These are phyloP conservation scores for Limanda limanda DNA, from an alignment of 2,113 vertebrate species.

Conservation along the genomic window DNA sequence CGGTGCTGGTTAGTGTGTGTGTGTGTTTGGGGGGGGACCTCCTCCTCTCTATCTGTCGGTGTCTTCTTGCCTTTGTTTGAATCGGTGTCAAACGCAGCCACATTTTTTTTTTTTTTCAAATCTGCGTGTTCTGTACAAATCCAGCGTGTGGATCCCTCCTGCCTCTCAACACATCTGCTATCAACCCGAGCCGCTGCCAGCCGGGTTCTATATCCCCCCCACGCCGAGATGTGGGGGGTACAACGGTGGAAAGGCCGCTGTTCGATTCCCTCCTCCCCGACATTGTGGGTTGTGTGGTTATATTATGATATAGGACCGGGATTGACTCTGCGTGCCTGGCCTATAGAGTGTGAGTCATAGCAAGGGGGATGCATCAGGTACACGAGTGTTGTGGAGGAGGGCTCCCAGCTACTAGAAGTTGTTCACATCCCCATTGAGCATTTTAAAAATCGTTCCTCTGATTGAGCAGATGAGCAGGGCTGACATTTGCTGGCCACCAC, in stretches of 20 bases:
- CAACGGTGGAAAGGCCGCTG: slow-evolving; percentile 24
- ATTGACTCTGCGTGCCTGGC: slow-evolving; percentile 62
- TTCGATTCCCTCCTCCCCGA: background rate
- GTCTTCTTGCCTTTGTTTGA: slow-evolving; percentile 76
- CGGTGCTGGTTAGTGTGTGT: slow-evolving; percentile 8
- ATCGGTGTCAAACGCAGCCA: slow-evolving; percentile 71
- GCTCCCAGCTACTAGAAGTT: background rate
- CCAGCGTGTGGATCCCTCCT: slow-evolving; percentile 41
- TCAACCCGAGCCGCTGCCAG: slow-evolving; percentile 17
- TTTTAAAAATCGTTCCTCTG: background rate
- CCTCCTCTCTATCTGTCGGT: slow-evolving; percentile 27
- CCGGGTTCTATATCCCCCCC: background rate
- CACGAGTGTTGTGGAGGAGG: slow-evolving; percentile 24
- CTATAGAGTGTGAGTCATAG: slow-evolving; percentile 60
- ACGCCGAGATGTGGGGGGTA: background rate
- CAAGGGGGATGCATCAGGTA: slow-evolving; percentile 44
- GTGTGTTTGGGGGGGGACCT: slow-evolving; percentile 3
- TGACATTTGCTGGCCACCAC: slow-evolving; percentile 55
- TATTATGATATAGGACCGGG: slow-evolving; percentile 53
- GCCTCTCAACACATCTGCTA: slow-evolving; percentile 28
- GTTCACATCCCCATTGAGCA: background rate
- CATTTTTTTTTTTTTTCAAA: slow-evolving; percentile 47
- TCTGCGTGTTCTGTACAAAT: slow-evolving; percentile 49
- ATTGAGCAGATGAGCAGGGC: slow-evolving; percentile 7
- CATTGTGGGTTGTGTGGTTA: slow-evolving; percentile 46